Evolutionary conservation across 2,113 vertebrate genomes (phyloP).

Genomic region (Oenanthe melanoleuca): DNA sequence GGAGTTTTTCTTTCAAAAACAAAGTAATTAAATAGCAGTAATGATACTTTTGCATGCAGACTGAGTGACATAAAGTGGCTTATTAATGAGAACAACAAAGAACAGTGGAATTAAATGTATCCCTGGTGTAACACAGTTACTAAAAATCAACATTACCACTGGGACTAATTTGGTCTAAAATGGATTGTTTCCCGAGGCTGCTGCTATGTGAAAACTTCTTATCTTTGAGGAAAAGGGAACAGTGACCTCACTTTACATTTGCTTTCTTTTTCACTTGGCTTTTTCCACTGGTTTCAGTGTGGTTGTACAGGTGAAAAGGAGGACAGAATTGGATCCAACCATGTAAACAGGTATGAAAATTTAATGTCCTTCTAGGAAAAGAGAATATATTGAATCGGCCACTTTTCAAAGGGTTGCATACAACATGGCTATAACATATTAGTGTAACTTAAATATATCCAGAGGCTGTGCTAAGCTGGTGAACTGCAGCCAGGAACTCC

Average conservation of each 20-base stretch:
- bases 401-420: neutral
- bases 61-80: slow-evolving; percentile 31
- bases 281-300: neutral
- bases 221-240: neutral
- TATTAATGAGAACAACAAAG: slow-evolving; percentile 67
- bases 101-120: slow-evolving; percentile 19
- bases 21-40: slow-evolving; percentile 66
- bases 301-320: neutral
- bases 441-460: neutral
- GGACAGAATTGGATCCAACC: neutral
- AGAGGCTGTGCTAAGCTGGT: neutral
- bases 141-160: slow-evolving; percentile 37
- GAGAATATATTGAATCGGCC: neutral
- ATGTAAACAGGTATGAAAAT: neutral
- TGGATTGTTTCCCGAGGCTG: slow-evolving; percentile 8
- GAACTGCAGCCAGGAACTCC: neutral
- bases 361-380: neutral
- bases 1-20: slow-evolving; percentile 67
- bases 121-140: slow-evolving; percentile 12
- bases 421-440: neutral
- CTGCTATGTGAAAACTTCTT: slow-evolving; percentile 22
- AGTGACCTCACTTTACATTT: neutral
- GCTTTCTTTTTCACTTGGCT: neutral
- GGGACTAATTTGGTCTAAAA: slow-evolving; percentile 45
- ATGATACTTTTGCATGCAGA: slow-evolving; percentile 43